Conservation (phyloP, 1,140 invertebrate genomes). For the Tyrophagus putrescentiae region DNA sequence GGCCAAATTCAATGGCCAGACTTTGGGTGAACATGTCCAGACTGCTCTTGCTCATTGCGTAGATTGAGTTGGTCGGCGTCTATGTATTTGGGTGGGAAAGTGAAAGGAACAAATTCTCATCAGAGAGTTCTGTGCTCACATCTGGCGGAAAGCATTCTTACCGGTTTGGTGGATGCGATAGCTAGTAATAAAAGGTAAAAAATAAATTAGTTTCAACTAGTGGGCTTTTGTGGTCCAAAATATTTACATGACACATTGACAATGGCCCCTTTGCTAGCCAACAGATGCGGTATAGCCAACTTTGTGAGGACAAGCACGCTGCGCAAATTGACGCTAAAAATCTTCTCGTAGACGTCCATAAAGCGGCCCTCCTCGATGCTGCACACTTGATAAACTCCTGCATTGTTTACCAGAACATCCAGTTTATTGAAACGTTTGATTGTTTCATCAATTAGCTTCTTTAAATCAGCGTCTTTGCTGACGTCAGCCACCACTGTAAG, state of each 20-base stretch:
- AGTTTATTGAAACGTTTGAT: slow-evolving; percentile 64
- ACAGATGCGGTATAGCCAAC: slow-evolving; percentile 61
- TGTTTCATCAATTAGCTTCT: slow-evolving; percentile 58
- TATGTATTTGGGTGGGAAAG: too few relatives aligned
- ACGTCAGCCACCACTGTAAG: slow-evolving; percentile 61
- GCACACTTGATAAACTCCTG: not conserved
- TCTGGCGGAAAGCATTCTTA: not conserved
- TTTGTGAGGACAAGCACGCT: slow-evolving; percentile 43
- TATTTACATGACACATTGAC: slow-evolving; percentile 82
- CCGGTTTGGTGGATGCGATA: slow-evolving; percentile 1
- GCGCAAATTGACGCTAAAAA: slow-evolving; percentile 10
- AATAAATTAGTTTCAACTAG: slow-evolving; percentile 28
- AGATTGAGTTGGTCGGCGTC: slow-evolving; percentile 2
- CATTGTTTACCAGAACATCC: slow-evolving; percentile 64
- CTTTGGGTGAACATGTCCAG: slow-evolving; percentile 34
- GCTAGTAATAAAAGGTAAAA: not conserved
- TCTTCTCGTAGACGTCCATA: slow-evolving; percentile 9
- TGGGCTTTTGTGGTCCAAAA: slow-evolving; percentile 58
- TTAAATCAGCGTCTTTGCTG: slow-evolving; percentile 55
- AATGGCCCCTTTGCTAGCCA: slow-evolving; percentile 62
- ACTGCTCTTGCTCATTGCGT: slow-evolving; percentile 32
- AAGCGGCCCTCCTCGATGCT: not conserved
- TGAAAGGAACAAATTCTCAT: too few relatives aligned
- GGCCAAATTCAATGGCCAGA: slow-evolving; percentile 32
- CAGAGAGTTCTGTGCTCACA: too few relatives aligned